phyloP scores from a whole-genome alignment of 2,113 vertebrate species.

The Pogona vitticeps region DNA sequence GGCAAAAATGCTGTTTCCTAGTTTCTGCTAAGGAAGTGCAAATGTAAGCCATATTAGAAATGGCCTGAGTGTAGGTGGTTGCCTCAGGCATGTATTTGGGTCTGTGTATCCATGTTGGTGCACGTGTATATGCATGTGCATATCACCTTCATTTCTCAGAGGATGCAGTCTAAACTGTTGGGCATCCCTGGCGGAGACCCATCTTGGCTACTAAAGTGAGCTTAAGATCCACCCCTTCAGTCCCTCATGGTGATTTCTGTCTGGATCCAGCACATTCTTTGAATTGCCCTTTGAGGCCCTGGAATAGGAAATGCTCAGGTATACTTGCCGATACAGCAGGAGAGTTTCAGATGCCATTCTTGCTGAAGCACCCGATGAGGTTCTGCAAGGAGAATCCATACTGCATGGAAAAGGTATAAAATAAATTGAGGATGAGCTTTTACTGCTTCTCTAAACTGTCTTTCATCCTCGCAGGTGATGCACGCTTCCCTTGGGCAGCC shows the following conservation, averaged over 20 bases:
- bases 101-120: background rate
- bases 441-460: background rate
- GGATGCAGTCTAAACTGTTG: too few species aligned
- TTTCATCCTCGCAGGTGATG: background rate
- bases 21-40: background rate
- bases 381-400: background rate
- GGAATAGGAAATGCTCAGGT: too few species aligned
- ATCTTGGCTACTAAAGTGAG: background rate
- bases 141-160: too few species aligned
- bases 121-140: too few species aligned
- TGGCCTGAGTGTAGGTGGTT: background rate
- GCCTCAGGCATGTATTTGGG: background rate
- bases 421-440: background rate
- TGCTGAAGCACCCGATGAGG: background rate
- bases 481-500: constrained; percentile 15
- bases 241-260: background rate
- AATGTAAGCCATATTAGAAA: too few species aligned
- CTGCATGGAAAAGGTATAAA: background rate
- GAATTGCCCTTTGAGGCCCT: background rate
- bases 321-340: background rate
- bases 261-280: background rate
- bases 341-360: too few species aligned
- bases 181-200: too few species aligned
- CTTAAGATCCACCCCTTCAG: too few species aligned
- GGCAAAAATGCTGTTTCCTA: background rate